Percentiles rank a stretch among this genome's conserved stretches.
phyloP scores from a whole-genome alignment of 2,888 invertebrate species.

The Osmoderma eremita region DNA sequence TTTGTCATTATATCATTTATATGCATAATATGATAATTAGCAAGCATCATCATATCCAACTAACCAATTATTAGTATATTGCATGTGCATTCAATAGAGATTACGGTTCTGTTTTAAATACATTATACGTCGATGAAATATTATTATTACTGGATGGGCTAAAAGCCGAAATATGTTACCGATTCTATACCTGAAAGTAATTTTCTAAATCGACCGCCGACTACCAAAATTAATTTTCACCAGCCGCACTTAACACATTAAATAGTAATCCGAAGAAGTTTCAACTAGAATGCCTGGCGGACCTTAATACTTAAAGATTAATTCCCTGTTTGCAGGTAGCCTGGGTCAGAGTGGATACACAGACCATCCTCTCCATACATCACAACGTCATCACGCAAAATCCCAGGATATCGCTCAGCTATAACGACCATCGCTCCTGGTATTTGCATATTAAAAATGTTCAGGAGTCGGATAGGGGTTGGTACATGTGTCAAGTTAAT shows the following conservation, averaged over 20 bases:
- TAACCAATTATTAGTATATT: too few species aligned
- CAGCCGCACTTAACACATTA: slow-evolving; percentile 1
- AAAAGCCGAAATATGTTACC: too few species aligned
- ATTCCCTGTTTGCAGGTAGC: slow-evolving; percentile 74
- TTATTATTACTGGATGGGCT: too few species aligned
- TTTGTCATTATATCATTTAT: too few species aligned
- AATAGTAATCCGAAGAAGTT: slow-evolving; percentile 10
- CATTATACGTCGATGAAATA: too few species aligned
- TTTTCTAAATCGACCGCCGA: neutral
- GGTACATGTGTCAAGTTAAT: slow-evolving; percentile 94
- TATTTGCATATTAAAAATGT: slow-evolving; percentile 89
- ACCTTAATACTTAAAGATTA: slow-evolving; percentile 32
- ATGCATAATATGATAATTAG: too few species aligned
- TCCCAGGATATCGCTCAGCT: slow-evolving; percentile 84
- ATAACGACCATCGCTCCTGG: slow-evolving; percentile 92
- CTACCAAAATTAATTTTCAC: slow-evolving; percentile 17
- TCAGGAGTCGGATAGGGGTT: slow-evolving; percentile 87
- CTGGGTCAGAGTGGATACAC: slow-evolving; percentile 93
- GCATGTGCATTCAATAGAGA: too few species aligned
- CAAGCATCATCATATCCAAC: too few species aligned
- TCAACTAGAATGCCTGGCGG: slow-evolving; percentile 1
- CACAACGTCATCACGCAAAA: slow-evolving; percentile 93
- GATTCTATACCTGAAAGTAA: too few species aligned
- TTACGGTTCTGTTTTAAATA: too few species aligned
- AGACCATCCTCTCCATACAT: slow-evolving; percentile 91